Conservation (phyloP, 2,888 invertebrate genomes). For the Schrankia costaestrigalis region DNA sequence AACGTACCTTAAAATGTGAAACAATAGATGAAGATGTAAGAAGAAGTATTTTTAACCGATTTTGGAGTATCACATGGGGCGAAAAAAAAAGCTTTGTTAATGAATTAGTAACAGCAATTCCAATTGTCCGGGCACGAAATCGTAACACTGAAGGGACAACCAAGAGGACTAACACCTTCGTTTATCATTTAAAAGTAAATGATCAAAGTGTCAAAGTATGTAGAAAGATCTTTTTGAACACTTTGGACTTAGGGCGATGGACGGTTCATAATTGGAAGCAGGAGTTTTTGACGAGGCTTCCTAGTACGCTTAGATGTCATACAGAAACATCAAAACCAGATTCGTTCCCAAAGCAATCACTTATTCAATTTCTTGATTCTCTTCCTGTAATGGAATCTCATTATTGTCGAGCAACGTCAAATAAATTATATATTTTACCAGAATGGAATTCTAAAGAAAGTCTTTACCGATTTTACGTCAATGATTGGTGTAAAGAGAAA, state of each 20-base stretch:
- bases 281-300: constrained; percentile 2
- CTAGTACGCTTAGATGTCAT: constrained; percentile 2
- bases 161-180: background rate
- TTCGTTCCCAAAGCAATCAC: constrained; percentile 2
- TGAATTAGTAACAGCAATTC: background rate
- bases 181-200: constrained; percentile 1
- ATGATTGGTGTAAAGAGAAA: constrained; percentile 1
- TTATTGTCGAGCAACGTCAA: constrained; percentile 1
- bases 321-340: background rate
- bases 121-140: background rate
- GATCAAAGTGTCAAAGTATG: constrained; percentile 2
- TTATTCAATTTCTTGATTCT: constrained; percentile 5
- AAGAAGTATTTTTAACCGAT: constrained; percentile 4
- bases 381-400: constrained; percentile 4
- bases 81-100: constrained; percentile 7
- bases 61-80: constrained; percentile 5
- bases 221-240: constrained; percentile 7
- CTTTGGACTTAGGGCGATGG: constrained; percentile 8
- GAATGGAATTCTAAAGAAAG: background rate
- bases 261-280: constrained; percentile 7
- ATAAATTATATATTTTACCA: constrained; percentile 1
- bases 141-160: background rate
- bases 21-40: constrained; percentile 6
- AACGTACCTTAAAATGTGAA: constrained; percentile 6
- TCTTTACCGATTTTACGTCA: background rate